Evolutionary conservation across 2,113 vertebrate genomes (phyloP).

Genomic region (Naja naja): DNA sequence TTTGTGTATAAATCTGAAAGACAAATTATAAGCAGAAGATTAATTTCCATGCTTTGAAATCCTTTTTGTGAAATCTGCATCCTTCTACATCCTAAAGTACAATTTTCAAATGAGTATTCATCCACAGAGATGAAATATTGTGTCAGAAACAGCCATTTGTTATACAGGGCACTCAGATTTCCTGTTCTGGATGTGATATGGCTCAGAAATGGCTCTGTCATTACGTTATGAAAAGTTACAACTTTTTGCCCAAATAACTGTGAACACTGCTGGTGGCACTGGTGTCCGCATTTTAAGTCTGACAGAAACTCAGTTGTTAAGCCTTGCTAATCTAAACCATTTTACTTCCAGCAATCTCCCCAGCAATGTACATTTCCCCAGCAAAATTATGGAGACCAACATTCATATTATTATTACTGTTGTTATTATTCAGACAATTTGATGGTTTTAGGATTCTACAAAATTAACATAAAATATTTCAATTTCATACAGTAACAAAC

Average conservation of each 20-base stretch:
- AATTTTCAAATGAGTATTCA: background rate
- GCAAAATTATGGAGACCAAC: conserved; percentile 16
- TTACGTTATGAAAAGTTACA: background rate
- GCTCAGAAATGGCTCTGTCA: background rate
- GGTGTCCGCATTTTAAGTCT: background rate
- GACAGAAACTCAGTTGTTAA: background rate
- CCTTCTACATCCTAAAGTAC: background rate
- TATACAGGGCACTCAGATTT: background rate
- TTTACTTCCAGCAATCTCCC: background rate
- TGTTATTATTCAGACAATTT: background rate
- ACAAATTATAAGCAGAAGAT: background rate
- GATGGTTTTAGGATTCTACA: background rate
- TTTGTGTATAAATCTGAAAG: background rate
- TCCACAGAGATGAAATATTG: background rate
- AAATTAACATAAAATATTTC: conserved; percentile 50
- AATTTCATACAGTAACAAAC: conserved; percentile 39
- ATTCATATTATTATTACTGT: background rate
- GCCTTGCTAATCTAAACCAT: background rate
- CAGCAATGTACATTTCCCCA: background rate
- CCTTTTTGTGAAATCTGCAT: background rate
- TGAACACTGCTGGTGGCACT: background rate
- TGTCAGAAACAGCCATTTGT: background rate
- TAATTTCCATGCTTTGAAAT: background rate
- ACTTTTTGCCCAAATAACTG: background rate
- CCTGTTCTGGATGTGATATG: background rate